Percentiles rank a stretch among this genome's conserved stretches.
Conservation (phyloP, 2,113 vertebrate species). For the Microtus pennsylvanicus region DNA sequence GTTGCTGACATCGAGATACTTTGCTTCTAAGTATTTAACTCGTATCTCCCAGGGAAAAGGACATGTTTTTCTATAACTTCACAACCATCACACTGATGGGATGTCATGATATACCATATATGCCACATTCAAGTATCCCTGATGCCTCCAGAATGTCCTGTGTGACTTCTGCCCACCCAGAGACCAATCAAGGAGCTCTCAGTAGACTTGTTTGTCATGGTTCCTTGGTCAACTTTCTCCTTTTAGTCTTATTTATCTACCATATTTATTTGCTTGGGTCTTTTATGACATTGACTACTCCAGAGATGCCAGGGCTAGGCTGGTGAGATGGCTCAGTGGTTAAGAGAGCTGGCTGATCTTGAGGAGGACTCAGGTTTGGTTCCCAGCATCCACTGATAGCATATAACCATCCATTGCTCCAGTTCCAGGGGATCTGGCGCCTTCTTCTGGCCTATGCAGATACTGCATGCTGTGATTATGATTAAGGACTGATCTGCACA, state of each 20-base stretch:
- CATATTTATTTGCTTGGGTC: background rate
- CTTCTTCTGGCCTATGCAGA: background rate
- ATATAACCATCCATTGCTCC: background rate
- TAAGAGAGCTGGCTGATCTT: background rate
- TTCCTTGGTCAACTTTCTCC: background rate
- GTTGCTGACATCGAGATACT: background rate
- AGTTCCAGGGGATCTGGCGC: background rate
- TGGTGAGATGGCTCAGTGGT: background rate
- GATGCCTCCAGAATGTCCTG: background rate
- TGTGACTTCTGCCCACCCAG: background rate
- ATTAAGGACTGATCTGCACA: background rate
- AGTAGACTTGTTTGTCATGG: background rate
- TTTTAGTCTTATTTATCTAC: background rate
- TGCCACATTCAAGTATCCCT: background rate
- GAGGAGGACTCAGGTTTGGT: background rate
- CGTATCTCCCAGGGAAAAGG: background rate
- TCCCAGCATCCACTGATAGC: background rate
- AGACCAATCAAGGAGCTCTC: background rate
- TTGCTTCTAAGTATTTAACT: constrained; percentile 9
- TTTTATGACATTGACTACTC: background rate
- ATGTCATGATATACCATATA: background rate
- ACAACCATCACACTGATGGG: background rate
- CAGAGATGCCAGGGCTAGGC: background rate
- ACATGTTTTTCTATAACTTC: background rate
- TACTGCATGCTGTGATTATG: background rate